Percentiles rank a stretch among this genome's conserved stretches.
Conservation (phyloP, 2,113 vertebrate genomes). For the Nannospalax galili region DNA sequence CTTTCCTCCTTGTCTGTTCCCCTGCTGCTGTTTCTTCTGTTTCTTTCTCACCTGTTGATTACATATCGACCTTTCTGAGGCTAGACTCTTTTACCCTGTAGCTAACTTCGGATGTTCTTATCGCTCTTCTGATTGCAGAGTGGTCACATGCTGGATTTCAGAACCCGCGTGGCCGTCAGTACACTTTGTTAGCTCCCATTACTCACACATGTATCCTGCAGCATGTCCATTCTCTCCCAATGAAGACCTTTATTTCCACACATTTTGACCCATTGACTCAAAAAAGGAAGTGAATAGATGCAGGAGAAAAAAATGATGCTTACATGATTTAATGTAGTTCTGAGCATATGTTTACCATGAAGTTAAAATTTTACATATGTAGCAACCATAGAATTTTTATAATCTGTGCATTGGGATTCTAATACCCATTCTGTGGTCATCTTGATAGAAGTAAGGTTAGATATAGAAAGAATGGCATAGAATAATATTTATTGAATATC, state of each 20-base stretch:
- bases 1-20: constrained; percentile 47
- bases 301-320: background rate
- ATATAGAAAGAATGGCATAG: background rate
- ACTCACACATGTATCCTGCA: background rate
- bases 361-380: constrained; percentile 16
- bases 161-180: background rate
- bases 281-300: background rate
- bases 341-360: constrained; percentile 18
- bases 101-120: constrained; percentile 51
- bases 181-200: background rate
- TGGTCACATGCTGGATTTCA: constrained; percentile 20
- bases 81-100: constrained; percentile 2
- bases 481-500: background rate
- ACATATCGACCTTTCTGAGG: constrained; percentile 46
- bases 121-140: constrained; percentile 16
- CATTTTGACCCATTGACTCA: background rate
- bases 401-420: background rate
- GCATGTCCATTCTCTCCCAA: background rate
- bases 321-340: background rate
- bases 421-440: background rate
- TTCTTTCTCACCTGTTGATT: constrained; percentile 58
- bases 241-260: constrained; percentile 38
- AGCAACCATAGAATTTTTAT: background rate
- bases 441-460: background rate
- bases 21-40: constrained; percentile 53